Conservation (phyloP, 1,140 invertebrate genomes). For the Aricia agestis region DNA sequence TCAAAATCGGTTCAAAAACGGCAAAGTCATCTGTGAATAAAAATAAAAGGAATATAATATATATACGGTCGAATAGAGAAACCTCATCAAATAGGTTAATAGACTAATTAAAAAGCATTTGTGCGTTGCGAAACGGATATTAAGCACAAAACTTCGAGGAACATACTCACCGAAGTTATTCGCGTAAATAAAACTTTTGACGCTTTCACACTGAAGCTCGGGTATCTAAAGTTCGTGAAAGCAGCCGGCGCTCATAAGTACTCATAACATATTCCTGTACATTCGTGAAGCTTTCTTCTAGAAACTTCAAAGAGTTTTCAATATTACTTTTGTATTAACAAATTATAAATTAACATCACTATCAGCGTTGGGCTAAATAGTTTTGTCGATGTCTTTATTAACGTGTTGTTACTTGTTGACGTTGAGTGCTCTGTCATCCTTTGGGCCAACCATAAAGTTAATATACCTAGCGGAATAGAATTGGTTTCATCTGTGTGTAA, state of each 20-base stretch:
- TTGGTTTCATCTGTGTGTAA: too few relatives aligned
- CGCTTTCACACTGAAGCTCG: constrained; percentile 5
- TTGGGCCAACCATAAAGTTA: too few relatives aligned
- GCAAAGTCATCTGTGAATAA: too few relatives aligned
- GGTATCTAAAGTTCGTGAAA: constrained; percentile 12
- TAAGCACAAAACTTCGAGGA: not conserved
- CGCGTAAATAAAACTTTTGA: constrained; percentile 8
- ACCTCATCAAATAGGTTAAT: too few relatives aligned
- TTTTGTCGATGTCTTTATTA: too few relatives aligned
- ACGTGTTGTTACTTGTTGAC: not conserved
- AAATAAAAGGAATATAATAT: too few relatives aligned
- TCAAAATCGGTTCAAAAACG: too few relatives aligned
- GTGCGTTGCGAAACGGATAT: not conserved
- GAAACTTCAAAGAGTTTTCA: not conserved
- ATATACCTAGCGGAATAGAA: too few relatives aligned
- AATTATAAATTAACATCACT: not conserved
- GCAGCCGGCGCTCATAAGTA: constrained; percentile 2
- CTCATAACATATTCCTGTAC: constrained; percentile 10
- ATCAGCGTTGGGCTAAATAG: not conserved
- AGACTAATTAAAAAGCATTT: not conserved
- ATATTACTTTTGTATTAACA: constrained; percentile 1
- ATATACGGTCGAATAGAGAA: too few relatives aligned
- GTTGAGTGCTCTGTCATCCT: too few relatives aligned
- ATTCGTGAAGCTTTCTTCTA: not conserved
- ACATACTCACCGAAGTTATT: not conserved